Percentiles rank a stretch among this genome's conserved stretches.
Conservation (phyloP, 1,140 invertebrate species). For the Neocloeon triangulifer region DNA sequence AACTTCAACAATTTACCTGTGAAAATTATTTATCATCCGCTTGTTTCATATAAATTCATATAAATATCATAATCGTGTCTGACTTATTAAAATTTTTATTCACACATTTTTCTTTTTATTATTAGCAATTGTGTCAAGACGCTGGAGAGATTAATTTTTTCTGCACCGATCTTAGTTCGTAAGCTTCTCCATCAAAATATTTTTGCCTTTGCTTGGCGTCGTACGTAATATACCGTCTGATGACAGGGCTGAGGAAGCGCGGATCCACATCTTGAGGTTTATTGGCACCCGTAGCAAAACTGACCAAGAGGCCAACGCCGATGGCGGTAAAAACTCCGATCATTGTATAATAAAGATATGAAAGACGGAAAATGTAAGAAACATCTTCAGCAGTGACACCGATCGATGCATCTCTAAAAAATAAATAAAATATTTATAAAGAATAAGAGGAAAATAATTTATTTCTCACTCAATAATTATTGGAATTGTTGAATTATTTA, state of each 20-base stretch:
- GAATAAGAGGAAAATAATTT: too few species aligned
- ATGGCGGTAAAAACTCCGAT: conserved; percentile 35
- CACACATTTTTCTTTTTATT: too few species aligned
- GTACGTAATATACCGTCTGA: conserved; percentile 22
- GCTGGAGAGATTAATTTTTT: too few species aligned
- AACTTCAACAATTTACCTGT: too few species aligned
- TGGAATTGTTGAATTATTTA: not conserved
- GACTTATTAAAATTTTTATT: too few species aligned
- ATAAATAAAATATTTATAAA: not conserved
- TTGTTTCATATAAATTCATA: too few species aligned
- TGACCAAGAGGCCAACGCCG: conserved; percentile 36
- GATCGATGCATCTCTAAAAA: not conserved
- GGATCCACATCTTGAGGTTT: conserved; percentile 29
- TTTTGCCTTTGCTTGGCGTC: too few species aligned
- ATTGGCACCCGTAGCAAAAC: conserved; percentile 37
- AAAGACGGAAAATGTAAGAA: conserved; percentile 46
- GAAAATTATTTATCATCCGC: too few species aligned
- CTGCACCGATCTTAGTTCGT: too few species aligned
- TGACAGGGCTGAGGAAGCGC: conserved; percentile 31
- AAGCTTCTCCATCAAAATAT: too few species aligned
- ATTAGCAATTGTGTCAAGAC: too few species aligned
- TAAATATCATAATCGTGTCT: too few species aligned
- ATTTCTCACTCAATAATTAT: not conserved
- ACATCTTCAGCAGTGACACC: conserved; percentile 16
- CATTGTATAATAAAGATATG: conserved; percentile 53